Evolutionary conservation across 1,140 invertebrate genomes (phyloP).

Genomic region (Drosophila takahashii): DNA sequence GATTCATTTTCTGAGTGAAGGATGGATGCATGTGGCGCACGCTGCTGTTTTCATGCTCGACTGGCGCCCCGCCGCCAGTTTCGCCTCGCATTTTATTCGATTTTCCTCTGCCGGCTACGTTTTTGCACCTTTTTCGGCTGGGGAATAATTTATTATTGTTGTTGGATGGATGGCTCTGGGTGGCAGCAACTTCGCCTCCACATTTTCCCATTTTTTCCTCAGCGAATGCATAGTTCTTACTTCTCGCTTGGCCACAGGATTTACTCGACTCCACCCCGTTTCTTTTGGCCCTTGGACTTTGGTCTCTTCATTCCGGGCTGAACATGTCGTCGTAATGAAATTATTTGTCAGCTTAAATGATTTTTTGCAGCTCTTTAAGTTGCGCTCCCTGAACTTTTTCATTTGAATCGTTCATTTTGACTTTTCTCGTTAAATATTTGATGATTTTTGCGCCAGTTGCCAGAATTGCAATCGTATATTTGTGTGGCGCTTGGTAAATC

Average conservation of each 20-base stretch:
- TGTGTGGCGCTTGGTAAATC: constrained; percentile 22
- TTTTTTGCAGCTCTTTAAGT: constrained; percentile 43
- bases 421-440: constrained; percentile 57
- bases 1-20: too few relatives aligned
- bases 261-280: constrained; percentile 15
- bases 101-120: constrained; percentile 45
- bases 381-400: constrained; percentile 5
- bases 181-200: constrained; percentile 14
- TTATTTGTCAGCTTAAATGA: constrained; percentile 71
- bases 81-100: constrained; percentile 54
- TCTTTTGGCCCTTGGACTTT: constrained; percentile 23
- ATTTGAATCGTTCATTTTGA: not conserved
- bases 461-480: constrained; percentile 61
- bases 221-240: constrained; percentile 71
- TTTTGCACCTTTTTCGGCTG: constrained; percentile 63
- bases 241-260: constrained; percentile 53
- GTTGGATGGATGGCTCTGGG: constrained; percentile 14
- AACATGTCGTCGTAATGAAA: constrained; percentile 66
- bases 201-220: constrained; percentile 9
- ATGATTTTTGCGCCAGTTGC: constrained; percentile 44
- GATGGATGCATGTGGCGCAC: constrained; percentile 68
- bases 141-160: constrained; percentile 79
- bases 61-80: constrained; percentile 28
- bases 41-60: constrained; percentile 76
- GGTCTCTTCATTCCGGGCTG: constrained; percentile 62